A percentile compares a stretch with the other conserved stretches of the same genome.
Evolutionary conservation across 2,113 vertebrate genomes (phyloP).

Genomic region (Coturnix japonica): DNA sequence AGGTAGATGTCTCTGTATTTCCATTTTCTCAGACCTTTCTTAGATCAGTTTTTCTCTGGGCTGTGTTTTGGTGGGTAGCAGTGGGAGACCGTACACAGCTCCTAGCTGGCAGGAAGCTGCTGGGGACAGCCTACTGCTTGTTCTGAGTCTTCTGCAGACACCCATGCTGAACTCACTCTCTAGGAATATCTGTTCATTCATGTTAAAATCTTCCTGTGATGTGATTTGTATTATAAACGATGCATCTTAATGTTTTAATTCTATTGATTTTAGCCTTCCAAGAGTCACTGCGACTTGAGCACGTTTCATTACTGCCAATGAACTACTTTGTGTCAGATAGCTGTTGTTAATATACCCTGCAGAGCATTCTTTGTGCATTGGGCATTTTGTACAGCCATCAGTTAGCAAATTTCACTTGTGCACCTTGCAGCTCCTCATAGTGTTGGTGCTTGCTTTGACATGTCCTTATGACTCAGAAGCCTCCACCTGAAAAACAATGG

Average conservation of each 20-base stretch:
- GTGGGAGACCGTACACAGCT: not conserved
- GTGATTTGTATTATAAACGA: not conserved
- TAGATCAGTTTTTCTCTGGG: accelerated
- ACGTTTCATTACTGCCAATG: not conserved
- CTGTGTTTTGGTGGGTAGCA: not conserved
- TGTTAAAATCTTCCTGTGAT: not conserved
- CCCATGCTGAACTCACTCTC: not conserved
- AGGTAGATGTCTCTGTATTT: not conserved
- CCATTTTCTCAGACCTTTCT: accelerated
- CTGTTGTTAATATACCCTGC: not conserved
- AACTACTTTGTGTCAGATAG: not conserved
- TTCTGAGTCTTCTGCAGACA: not conserved
- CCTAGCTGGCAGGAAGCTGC: not conserved
- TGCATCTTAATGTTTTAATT: not conserved
- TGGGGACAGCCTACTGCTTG: accelerated
- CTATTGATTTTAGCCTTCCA: not conserved
- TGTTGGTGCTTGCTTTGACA: not conserved
- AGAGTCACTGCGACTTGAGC: not conserved
- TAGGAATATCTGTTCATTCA: not conserved
- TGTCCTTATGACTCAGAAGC: not conserved
- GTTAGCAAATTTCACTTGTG: not conserved
- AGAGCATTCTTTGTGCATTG: not conserved
- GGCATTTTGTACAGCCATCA: not conserved
- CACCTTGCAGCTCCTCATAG: no score
- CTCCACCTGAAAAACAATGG: not conserved